phyloP scores from a whole-genome alignment of 2,888 invertebrate genomes.

The Halictus quadricinctus region DNA sequence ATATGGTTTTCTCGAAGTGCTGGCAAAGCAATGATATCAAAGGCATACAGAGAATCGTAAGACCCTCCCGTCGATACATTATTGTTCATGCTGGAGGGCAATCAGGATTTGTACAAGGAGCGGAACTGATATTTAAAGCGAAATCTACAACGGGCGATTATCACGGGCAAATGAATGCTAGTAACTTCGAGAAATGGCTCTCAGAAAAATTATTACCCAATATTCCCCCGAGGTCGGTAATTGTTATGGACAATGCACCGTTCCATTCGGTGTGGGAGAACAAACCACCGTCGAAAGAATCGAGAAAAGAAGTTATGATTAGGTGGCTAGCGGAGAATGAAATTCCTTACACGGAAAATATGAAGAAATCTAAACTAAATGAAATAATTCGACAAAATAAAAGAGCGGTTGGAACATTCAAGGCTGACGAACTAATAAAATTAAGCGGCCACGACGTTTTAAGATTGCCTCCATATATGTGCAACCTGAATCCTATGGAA shows the following conservation, averaged over 20 bases:
- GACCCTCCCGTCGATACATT: not conserved
- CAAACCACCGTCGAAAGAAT: not conserved
- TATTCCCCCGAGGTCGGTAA: not conserved
- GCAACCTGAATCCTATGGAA: not conserved
- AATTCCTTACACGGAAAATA: not conserved
- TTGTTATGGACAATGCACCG: not conserved
- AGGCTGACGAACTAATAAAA: not conserved
- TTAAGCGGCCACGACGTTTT: not conserved
- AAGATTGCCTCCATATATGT: not conserved
- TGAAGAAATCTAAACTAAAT: not conserved
- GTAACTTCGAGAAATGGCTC: not conserved
- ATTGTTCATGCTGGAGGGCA: not conserved
- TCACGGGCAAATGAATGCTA: constrained; percentile 5
- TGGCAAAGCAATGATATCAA: not conserved
- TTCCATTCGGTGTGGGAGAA: not conserved
- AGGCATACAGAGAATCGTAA: not conserved
- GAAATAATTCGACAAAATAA: not conserved
- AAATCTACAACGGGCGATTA: not conserved
- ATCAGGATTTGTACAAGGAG: not conserved
- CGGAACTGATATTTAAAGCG: not conserved
- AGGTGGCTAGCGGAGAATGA: not conserved
- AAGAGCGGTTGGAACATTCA: not conserved
- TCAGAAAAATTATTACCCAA: not conserved
- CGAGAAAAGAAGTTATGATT: not conserved
- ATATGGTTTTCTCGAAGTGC: not conserved